Evolutionary conservation across 2,113 vertebrate genomes (phyloP), one percentile per base, ranked within the genome.

Genomic region (Tympanuchus pallidicinctus): DNA sequence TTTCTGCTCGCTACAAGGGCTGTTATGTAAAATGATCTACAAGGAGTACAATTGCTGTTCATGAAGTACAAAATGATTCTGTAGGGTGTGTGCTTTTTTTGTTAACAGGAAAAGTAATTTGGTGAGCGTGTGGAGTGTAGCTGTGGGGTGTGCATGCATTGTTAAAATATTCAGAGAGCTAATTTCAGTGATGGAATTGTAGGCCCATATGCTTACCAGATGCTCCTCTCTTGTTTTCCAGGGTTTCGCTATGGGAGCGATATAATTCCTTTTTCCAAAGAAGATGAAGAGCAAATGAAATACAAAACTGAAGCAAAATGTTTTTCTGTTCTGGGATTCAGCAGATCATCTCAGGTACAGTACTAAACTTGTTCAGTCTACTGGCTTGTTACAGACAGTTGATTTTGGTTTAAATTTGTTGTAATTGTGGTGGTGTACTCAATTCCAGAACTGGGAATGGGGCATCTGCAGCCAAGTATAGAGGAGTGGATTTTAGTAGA

Each of bases 281-380:
- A 99, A 79, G 99, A 99, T 95, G 98, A 99, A 95, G 99, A 99
- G 5, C 99, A 99, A 97, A 99, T 99, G 99, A 99, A 98, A 93
- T 99, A 99, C 96, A 99, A 98, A 97, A 98, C 98, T 1, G 98
- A 99, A 86, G 98, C 97, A 47, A 99, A 99, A 94, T 98, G 98
- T 93, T 99, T 99, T 93, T 97, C 99, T 85, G 98, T 99, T 71
- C 96, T 99, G 69, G 99, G 99, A 83, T 99, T 99, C 93, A 97
- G 98, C 88, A 98, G 97, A 94, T 97, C 98, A 82, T 98, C 95
- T 89, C 90, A 97, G 98, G 99, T 99, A 96, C 10, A 13, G 15
- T 45, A 60, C 24, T 94, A 54, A 92, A 40, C 18, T 83, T 38
- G 14, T 38, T 93, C 43, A 59, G 1, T 42, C 79, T 73, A 16